phyloP scores from a whole-genome alignment of 1,140 invertebrate species.

The Pseudomyrmex pallidus region DNA sequence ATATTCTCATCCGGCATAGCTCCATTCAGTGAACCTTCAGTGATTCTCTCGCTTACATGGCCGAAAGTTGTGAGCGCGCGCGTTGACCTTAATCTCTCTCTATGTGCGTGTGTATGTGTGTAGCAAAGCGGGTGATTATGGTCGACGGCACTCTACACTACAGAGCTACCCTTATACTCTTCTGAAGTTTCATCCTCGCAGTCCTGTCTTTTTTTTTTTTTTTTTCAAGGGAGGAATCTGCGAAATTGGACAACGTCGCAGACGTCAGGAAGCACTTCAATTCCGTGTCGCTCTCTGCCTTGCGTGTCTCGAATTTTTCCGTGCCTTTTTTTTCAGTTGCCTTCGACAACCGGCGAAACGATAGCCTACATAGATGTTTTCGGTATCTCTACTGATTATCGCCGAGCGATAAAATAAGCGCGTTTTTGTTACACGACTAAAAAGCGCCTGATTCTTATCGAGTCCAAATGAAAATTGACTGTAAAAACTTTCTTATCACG shows the following conservation, averaged over 20 bases:
- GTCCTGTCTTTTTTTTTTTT: neutral
- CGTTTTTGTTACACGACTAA: neutral
- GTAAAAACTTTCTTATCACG: too few relatives aligned
- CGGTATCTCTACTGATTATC: neutral
- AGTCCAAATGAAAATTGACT: too few relatives aligned
- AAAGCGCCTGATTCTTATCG: neutral
- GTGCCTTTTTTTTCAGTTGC: neutral
- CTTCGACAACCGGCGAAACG: neutral
- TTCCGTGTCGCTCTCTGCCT: neutral
- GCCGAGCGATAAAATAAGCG: neutral
- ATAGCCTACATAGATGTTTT: neutral
- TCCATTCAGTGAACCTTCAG: slow-evolving; percentile 22
- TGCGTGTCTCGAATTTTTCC: slow-evolving; percentile 25
- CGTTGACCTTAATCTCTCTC: slow-evolving; percentile 52
- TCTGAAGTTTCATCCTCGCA: too few relatives aligned
- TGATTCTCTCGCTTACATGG: slow-evolving; percentile 9
- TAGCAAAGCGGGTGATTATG: slow-evolving; percentile 32
- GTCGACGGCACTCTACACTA: neutral
- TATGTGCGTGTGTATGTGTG: neutral
- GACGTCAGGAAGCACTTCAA: slow-evolving; percentile 3
- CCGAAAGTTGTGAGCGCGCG: slow-evolving; percentile 43
- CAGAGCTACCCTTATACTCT: too few relatives aligned
- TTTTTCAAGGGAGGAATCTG: slow-evolving; percentile 15
- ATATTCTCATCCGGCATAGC: slow-evolving; percentile 11
- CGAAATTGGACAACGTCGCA: slow-evolving; percentile 7